Conservation (phyloP, 2,113 vertebrate species). For the Parus major region DNA sequence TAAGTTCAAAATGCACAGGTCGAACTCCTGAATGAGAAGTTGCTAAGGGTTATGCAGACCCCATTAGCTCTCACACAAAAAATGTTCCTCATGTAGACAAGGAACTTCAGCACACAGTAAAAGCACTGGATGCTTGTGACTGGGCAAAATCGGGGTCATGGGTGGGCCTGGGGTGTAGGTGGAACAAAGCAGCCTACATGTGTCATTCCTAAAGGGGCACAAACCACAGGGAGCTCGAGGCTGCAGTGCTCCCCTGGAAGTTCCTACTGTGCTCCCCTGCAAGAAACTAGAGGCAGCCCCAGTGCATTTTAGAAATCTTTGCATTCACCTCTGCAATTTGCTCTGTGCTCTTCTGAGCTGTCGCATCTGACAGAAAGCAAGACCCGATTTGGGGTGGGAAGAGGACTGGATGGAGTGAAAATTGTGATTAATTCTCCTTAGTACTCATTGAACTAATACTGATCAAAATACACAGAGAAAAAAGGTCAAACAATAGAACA, state of each 20-base stretch:
- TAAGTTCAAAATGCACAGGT: neutral
- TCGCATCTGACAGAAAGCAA: neutral
- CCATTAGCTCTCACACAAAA: neutral
- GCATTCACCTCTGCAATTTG: neutral
- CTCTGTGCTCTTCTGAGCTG: neutral
- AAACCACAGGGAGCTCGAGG: neutral
- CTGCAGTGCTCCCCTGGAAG: neutral
- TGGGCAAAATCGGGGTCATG: neutral
- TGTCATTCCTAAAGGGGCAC: neutral
- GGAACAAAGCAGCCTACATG: neutral
- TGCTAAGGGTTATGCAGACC: neutral
- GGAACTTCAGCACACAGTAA: neutral
- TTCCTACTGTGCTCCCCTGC: neutral
- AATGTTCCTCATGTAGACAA: neutral
- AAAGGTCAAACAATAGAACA: neutral
- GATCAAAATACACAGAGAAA: neutral
- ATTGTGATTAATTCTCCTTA: neutral
- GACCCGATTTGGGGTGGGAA: neutral
- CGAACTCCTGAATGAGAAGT: neutral
- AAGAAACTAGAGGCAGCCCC: neutral
- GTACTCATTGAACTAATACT: neutral
- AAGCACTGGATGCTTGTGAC: neutral
- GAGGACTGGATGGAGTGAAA: neutral
- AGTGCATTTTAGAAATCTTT: neutral
- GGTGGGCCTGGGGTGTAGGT: neutral